phyloP scores from a whole-genome alignment of 2,797 vertebrate species.

The Iguana delicatissima region DNA sequence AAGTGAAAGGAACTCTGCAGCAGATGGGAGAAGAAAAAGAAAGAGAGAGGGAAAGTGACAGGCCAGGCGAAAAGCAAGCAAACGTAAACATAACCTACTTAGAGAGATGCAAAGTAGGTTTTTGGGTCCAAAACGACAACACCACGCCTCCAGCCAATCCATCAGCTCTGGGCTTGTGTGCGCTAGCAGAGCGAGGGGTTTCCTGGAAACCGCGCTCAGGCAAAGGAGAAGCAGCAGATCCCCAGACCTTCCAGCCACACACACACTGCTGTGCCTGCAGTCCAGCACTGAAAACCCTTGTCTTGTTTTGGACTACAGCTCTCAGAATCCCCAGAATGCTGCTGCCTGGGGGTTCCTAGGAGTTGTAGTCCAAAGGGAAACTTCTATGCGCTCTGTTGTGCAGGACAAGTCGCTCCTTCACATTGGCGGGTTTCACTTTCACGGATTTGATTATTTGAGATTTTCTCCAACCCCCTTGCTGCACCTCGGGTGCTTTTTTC shows the following conservation, averaged over 20 bases:
- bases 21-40: slow-evolving; percentile 31
- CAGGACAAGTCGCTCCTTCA: too few relatives aligned
- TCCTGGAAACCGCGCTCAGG: slow-evolving; percentile 7
- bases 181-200: not conserved
- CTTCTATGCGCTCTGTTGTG: too few relatives aligned
- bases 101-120: slow-evolving; percentile 16
- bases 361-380: not conserved
- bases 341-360: not conserved
- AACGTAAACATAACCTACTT: slow-evolving; percentile 70
- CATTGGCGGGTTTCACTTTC: too few relatives aligned
- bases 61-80: slow-evolving; percentile 60
- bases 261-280: not conserved
- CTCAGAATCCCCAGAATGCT: not conserved
- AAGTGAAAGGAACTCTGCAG: slow-evolving; percentile 51
- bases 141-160: not conserved
- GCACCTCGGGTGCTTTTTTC: too few relatives aligned
- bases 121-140: not conserved
- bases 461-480: too few relatives aligned
- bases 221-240: not conserved
- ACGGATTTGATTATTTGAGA: too few relatives aligned
- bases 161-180: not conserved
- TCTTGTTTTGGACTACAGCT: not conserved
- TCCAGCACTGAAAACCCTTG: not conserved
- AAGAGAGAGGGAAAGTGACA: slow-evolving; percentile 60
- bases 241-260: not conserved